Conservation (phyloP, 2,797 vertebrate species). For the Pyrrhura leucotis region DNA sequence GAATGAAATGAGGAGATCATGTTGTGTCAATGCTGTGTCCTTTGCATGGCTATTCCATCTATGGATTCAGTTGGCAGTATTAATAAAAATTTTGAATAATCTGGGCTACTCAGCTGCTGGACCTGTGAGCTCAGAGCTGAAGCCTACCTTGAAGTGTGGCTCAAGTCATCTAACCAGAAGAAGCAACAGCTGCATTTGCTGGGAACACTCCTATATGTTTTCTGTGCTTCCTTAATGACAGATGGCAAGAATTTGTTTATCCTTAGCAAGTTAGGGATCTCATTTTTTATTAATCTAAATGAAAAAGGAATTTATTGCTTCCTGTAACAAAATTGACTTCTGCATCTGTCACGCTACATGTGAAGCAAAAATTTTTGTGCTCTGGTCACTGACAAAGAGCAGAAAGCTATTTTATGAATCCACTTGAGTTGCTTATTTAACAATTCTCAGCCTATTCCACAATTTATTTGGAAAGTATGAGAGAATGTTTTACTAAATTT, state of each 20-base stretch:
- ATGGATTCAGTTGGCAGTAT: neutral
- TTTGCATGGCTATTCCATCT: neutral
- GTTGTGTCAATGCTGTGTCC: neutral
- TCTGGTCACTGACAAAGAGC: neutral
- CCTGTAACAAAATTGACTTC: neutral
- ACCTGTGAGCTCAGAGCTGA: neutral
- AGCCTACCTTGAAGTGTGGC: neutral
- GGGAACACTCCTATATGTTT: neutral
- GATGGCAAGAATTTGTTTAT: neutral
- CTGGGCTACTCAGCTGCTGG: neutral
- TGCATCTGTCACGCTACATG: neutral
- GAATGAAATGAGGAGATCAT: neutral
- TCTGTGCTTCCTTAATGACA: neutral
- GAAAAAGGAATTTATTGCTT: neutral
- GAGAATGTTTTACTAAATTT: neutral
- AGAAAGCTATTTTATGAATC: neutral
- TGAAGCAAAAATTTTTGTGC: neutral
- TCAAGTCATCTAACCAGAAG: neutral
- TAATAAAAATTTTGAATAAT: neutral
- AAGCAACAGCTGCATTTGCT: neutral
- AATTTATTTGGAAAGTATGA: neutral
- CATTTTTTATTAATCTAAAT: neutral
- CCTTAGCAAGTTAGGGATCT: neutral
- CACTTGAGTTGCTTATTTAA: neutral
- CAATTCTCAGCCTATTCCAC: neutral